These are phyloP conservation scores for Dascyllus trimaculatus DNA, from an alignment of 2,113 vertebrate species.

Conservation along the genomic window DNA sequence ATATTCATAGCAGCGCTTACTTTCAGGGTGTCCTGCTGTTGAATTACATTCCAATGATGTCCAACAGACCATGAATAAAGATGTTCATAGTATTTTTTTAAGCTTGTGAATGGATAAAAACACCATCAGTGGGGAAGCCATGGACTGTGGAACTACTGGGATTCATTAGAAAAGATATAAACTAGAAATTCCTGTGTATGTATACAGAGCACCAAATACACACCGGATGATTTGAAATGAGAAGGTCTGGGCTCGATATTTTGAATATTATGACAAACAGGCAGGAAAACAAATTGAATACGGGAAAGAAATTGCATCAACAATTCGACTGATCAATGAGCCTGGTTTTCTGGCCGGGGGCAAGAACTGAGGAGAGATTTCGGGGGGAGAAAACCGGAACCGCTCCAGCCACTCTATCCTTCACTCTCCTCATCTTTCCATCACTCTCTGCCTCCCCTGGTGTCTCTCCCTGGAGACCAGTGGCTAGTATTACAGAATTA, in stretches of 20 bases:
- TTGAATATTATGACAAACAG: neutral
- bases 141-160: conserved; percentile 15
- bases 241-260: neutral
- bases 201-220: neutral
- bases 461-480: conserved; percentile 46
- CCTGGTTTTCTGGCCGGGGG: conserved; percentile 31
- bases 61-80: conserved; percentile 12
- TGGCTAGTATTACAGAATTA: conserved; percentile 62
- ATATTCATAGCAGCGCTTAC: neutral
- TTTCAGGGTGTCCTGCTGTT: conserved; percentile 2
- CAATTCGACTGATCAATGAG: conserved; percentile 54
- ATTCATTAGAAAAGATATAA: conserved; percentile 36
- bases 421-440: conserved; percentile 51
- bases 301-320: conserved; percentile 23
- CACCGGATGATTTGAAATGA: neutral
- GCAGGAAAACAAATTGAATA: neutral
- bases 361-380: conserved; percentile 28
- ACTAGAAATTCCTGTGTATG: conserved; percentile 11
- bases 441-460: conserved; percentile 23
- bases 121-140: conserved; percentile 1
- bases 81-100: conserved; percentile 10
- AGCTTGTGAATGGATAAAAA: neutral
- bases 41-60: neutral
- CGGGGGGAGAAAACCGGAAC: conserved; percentile 15
- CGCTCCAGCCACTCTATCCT: conserved; percentile 37